Evolutionary conservation across 1,140 invertebrate species (phyloP).

Genomic region (Teleogryllus occipitalis): DNA sequence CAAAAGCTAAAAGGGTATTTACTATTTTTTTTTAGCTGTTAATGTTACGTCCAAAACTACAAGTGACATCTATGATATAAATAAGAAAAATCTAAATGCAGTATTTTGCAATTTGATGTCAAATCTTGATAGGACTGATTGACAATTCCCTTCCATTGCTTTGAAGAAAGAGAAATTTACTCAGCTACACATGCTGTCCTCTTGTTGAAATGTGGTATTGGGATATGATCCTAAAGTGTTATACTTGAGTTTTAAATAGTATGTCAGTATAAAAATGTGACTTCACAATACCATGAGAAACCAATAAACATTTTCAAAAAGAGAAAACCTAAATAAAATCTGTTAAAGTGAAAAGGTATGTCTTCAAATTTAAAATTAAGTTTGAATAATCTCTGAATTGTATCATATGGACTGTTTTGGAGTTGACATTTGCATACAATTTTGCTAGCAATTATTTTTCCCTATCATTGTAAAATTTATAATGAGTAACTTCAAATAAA

Average conservation of each 20-base stretch:
- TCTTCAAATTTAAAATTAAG: too few species aligned
- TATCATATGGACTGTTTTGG: too few species aligned
- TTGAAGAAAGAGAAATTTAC: not conserved
- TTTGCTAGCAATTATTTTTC: too few species aligned
- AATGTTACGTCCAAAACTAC: not conserved
- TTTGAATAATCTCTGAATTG: too few species aligned
- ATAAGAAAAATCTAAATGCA: not conserved
- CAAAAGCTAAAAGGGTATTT: not conserved
- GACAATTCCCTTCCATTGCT: not conserved
- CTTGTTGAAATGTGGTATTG: not conserved
- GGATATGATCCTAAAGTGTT: not conserved
- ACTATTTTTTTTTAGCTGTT: not conserved
- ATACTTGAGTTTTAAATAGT: not conserved
- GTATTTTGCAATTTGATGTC: not conserved
- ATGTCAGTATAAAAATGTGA: too few species aligned
- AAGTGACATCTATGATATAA: not conserved
- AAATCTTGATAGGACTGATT: not conserved
- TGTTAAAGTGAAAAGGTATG: too few species aligned
- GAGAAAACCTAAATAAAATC: too few species aligned
- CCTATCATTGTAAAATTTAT: too few species aligned
- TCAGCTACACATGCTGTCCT: not conserved
- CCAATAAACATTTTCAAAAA: too few species aligned
- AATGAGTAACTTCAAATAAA: too few species aligned
- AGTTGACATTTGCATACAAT: too few species aligned
- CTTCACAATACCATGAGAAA: too few species aligned